These are phyloP conservation scores for Circaetus gallicus DNA, from an alignment of 2,113 vertebrate genomes.

Conservation along the genomic window DNA sequence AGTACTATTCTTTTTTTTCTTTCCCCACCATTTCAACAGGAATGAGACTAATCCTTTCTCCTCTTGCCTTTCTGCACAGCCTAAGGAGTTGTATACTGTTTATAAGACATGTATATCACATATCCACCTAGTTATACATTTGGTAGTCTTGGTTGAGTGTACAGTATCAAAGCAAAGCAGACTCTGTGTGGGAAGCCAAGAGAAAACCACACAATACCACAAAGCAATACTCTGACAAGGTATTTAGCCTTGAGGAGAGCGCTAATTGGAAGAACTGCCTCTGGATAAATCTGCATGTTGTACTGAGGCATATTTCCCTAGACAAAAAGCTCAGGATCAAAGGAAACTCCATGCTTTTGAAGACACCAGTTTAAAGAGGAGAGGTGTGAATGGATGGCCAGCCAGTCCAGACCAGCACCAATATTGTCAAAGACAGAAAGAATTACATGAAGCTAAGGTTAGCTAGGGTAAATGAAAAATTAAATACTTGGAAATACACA, in stretches of 20 bases:
- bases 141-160: neutral
- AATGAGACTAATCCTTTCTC: neutral
- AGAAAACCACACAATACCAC: neutral
- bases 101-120: neutral
- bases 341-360: neutral
- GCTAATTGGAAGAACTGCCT: neutral
- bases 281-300: neutral
- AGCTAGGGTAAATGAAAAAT: neutral
- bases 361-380: neutral
- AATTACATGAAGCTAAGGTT: neutral
- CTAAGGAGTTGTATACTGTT: neutral
- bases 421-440: neutral
- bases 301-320: neutral
- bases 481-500: neutral
- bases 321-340: neutral
- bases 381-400: neutral
- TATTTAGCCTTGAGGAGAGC: neutral
- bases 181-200: neutral
- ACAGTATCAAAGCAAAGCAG: neutral
- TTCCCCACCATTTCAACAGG: neutral
- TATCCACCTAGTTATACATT: neutral
- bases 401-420: neutral
- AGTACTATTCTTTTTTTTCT: neutral
- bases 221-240: neutral
- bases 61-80: neutral